Evolutionary conservation across 2,888 invertebrate species (phyloP).

Genomic region (Pecten maximus): DNA sequence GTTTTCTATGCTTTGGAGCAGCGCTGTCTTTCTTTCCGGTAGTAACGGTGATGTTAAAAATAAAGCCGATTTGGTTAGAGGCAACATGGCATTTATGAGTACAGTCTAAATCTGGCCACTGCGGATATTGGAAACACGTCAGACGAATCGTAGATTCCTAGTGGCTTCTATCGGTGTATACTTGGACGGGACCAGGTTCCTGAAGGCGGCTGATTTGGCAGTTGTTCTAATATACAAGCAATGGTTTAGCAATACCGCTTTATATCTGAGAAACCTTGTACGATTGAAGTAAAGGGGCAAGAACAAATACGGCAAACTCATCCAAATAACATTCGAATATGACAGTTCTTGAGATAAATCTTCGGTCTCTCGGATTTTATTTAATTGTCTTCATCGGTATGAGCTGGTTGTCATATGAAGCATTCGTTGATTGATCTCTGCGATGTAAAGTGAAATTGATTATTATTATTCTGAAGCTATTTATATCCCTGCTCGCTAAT

Average conservation of each 20-base stretch:
- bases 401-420: not conserved
- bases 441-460: not conserved
- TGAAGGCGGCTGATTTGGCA: not conserved
- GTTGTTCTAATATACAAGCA: not conserved
- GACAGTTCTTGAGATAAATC: not conserved
- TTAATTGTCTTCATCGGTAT: not conserved
- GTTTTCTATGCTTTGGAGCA: not conserved
- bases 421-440: not conserved
- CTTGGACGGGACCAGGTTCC: not conserved
- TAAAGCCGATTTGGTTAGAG: not conserved
- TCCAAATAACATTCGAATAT: too few relatives aligned
- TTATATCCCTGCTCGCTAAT: not conserved
- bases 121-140: conserved; percentile 18
- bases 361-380: not conserved
- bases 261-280: not conserved
- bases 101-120: not conserved
- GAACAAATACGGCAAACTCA: too few relatives aligned
- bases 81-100: not conserved
- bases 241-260: not conserved
- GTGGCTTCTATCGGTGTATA: not conserved
- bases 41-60: not conserved
- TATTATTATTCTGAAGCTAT: not conserved
- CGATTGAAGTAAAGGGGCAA: not conserved
- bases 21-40: not conserved
- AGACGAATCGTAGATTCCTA: not conserved